Base-by-base conservation (phyloP, 2,797 vertebrate genomes). In the Cynodonichthys magdalenae region DNA sequence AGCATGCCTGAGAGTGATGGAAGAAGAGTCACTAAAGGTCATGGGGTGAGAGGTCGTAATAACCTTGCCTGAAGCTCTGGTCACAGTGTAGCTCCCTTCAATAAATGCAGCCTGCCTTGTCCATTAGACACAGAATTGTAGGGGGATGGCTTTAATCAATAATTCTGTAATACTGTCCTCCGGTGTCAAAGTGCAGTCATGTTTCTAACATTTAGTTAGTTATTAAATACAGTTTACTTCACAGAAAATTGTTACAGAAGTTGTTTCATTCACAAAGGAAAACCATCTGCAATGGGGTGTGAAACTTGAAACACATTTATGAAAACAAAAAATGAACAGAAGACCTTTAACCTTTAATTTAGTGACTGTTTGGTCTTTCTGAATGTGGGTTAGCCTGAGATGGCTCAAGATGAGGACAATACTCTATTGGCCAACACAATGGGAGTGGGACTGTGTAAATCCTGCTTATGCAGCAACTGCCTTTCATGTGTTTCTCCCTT, bases 341-440 rank as follows among this genome's bases (percentile, higher is more conserved):
- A 18, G 3, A 42, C 29, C 12, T 17, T 10, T 7, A 15, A 1
- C 44, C 42, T 31, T 5, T 44, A 24, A 3, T 24, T 24, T 24
- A 2, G 3, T 36, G 59, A 29, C 28, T 7, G 34, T 52, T 76
- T 15, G 66, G 82, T 71, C 50, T 64, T 68, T 79, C 77, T 80
- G 70, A 66, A 78, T 63, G 72, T 51, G 63, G 50, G 2, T 27
- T 61, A 56, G 58, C 31, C 50, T 44, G 58, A 64, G 66, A 71
- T 66, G 63, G 59, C 71, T 77, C 36, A 11, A 61, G 63, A 61
- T 4, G 24, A 58, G 77, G 74, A 84, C 82, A 87, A 79, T 77
- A 65, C 74, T 77, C 66, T 73, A 81, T 83, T 90, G 81, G 82
- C 53, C 66, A 58, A 50, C 48, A 63, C 10, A 6, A 20, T 54